Percentiles rank a stretch among this genome's conserved stretches.
phyloP scores from a whole-genome alignment of 2,113 vertebrate species.

The Potamarius usumacintae region DNA sequence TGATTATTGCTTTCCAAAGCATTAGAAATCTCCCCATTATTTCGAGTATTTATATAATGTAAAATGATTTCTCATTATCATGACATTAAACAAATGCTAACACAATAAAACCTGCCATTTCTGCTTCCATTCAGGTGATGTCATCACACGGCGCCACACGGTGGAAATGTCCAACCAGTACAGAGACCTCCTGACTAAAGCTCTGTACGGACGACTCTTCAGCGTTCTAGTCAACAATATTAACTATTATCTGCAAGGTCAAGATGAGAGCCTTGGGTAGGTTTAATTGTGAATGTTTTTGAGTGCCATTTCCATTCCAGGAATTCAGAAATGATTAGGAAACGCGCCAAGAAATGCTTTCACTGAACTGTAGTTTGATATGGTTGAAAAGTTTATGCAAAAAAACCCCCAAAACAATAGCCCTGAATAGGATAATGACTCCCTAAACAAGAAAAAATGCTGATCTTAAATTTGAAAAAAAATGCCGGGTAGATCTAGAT shows the following conservation, averaged over 20 bases:
- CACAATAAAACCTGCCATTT: not conserved
- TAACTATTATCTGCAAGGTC: conserved; percentile 83
- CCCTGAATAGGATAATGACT: not conserved
- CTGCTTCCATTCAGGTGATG: conserved; percentile 75
- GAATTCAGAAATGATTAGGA: not conserved
- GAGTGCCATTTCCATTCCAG: not conserved
- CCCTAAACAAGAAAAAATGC: not conserved
- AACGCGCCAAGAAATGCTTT: not conserved
- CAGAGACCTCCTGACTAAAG: conserved; percentile 88
- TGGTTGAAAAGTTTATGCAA: too few relatives aligned
- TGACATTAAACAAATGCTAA: not conserved
- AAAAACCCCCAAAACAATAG: too few relatives aligned
- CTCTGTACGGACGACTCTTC: conserved; percentile 88
- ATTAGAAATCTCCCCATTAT: not conserved
- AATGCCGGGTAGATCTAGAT: not conserved
- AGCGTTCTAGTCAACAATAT: conserved; percentile 86
- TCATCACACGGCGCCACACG: conserved; percentile 80
- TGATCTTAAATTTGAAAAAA: not conserved
- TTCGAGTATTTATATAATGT: not conserved
- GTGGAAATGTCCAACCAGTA: conserved; percentile 82
- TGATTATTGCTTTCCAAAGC: not conserved
- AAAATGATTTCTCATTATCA: not conserved
- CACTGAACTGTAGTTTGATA: not conserved
- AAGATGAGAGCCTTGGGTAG: conserved; percentile 80
- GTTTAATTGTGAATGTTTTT: conserved; percentile 15